Conservation (phyloP, 2,797 vertebrate genomes). For the Platyrinchus mystaceus region DNA sequence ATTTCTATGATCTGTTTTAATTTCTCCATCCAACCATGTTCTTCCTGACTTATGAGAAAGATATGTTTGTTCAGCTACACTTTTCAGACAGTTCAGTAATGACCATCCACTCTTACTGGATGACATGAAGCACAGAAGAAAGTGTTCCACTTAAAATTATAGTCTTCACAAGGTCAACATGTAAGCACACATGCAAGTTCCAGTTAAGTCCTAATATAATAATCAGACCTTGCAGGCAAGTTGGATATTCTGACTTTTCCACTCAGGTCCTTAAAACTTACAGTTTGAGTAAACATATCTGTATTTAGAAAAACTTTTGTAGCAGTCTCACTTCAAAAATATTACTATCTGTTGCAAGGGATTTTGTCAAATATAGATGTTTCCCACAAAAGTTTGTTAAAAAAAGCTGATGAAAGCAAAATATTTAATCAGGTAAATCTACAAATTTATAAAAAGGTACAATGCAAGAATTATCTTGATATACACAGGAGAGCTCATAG, state of each 20-base stretch:
- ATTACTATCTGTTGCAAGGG: neutral
- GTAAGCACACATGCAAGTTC: neutral
- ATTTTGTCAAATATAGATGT: neutral
- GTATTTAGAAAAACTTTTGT: neutral
- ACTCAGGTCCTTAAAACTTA: neutral
- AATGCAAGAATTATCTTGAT: neutral
- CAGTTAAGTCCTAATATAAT: neutral
- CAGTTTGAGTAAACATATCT: neutral
- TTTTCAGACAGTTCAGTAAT: neutral
- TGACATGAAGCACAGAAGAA: neutral
- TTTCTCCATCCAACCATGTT: neutral
- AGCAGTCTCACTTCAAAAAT: neutral
- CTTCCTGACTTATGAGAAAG: constrained; percentile 1
- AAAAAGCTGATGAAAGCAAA: neutral
- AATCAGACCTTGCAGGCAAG: neutral
- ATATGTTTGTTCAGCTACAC: neutral
- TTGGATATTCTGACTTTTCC: neutral
- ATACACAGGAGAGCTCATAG: neutral
- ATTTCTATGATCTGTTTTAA: neutral
- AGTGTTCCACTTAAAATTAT: neutral
- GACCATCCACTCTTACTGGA: neutral
- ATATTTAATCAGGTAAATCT: neutral
- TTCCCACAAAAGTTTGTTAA: neutral
- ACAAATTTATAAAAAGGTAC: neutral
- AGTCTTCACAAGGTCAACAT: neutral